These are phyloP conservation scores for Oreochromis niloticus DNA, from an alignment of 2,113 vertebrate genomes.

Conservation along the genomic window DNA sequence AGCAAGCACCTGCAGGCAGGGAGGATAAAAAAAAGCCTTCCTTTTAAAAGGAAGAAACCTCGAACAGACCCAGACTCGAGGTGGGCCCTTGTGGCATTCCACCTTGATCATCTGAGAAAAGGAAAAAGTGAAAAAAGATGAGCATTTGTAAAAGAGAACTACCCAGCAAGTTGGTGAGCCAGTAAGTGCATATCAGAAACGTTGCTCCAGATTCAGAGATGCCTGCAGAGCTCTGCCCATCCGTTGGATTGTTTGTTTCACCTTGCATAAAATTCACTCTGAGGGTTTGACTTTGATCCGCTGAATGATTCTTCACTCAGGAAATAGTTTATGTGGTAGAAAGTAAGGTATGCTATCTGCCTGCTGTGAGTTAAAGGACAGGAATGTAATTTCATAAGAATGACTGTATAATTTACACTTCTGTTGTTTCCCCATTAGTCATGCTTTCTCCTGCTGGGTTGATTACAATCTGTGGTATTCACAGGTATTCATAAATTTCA, in stretches of 20 bases:
- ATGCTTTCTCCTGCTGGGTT: background rate
- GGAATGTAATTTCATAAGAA: background rate
- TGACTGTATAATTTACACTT: background rate
- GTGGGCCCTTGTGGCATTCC: background rate
- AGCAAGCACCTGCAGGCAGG: background rate
- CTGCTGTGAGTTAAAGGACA: background rate
- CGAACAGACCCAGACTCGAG: background rate
- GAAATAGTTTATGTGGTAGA: background rate
- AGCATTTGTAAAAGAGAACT: background rate
- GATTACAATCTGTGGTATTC: background rate
- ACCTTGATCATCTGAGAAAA: background rate
- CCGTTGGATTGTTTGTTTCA: background rate
- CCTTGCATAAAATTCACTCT: background rate
- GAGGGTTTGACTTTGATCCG: background rate
- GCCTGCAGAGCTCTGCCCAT: background rate
- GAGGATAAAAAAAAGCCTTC: background rate
- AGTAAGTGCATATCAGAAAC: background rate
- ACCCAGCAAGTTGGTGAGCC: background rate
- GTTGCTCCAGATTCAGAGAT: background rate
- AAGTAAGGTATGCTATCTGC: background rate
- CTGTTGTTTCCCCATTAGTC: background rate
- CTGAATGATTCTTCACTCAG: background rate
- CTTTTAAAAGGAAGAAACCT: background rate
- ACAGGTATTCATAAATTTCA: rapidly evolving
- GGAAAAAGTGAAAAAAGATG: background rate